Base-by-base conservation (phyloP, 2,113 vertebrate species). In the Pogonocichla stellata region DNA sequence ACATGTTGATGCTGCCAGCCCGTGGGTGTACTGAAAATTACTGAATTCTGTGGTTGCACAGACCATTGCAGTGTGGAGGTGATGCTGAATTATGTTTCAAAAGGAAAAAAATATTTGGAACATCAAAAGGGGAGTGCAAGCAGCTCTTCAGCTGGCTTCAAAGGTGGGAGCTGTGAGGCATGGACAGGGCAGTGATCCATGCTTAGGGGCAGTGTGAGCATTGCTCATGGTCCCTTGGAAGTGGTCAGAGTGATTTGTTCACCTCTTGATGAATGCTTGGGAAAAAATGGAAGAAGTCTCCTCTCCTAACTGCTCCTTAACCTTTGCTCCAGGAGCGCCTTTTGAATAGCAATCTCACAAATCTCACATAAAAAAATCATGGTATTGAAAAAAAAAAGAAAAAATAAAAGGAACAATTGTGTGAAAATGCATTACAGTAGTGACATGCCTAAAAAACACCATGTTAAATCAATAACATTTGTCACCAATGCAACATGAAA, bases 1-100 rank as follows among this genome's bases (percentile, higher is more conserved):
- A 12, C 15, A 13, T 10, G 1, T 43, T 1, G 0, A 3, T 40
- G 15, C 34, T 83, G 79, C 47, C 64, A 70, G 40, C 10, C 0
- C 10, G 19, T 25, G 61, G 50, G 10, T 65, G 20, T 50, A 9
- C 50, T 77, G 38, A 36, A 60, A 64, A 80, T 66, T 43, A 29
- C 36, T 78, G 78, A 26, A 26, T 86, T 65, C 64, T 50, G 72
- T 53, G 36, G 18, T 53, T 86, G 12, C 22, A 47, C 23, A 25
- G 64, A 86, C 38, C 12, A 5, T 31, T 77, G 33, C 56, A 28
- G 22, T 58, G 19, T 67, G 42, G 33, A 43, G 34, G 17, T n/a
- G 56, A 82, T 61, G 29, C 40, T 77, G 45, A 85, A 69, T 69
- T 89, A 40, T 18, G 12, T 65, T 94, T 89, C 66, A 69, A 80